Conservation (phyloP, 37 sponge, comb jelly and placozoan species). For the Lycopodina hypogea region DNA sequence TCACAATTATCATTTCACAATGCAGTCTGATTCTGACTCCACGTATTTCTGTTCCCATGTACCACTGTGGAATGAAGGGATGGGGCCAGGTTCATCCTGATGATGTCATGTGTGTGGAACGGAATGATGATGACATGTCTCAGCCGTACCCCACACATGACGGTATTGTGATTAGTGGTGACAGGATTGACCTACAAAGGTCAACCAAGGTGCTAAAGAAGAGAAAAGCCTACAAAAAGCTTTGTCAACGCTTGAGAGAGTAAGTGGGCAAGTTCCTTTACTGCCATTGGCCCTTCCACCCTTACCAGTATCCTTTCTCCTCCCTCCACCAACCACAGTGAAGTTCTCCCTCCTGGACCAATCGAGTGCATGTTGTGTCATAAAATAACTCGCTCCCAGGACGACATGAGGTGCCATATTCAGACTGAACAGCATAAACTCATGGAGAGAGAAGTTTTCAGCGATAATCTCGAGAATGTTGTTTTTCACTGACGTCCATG, state of each 20-base stretch:
- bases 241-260: constrained; percentile 46
- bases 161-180: constrained; percentile 54
- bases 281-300: not conserved
- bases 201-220: constrained; percentile 24
- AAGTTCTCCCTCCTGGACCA: constrained; percentile 18
- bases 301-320: not conserved
- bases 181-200: constrained; percentile 17
- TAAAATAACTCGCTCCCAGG: constrained; percentile 16
- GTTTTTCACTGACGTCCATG: too few relatives aligned
- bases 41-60: constrained; percentile 18
- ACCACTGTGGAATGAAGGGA: not conserved
- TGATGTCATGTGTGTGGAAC: constrained; percentile 28
- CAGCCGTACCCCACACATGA: constrained; percentile 56
- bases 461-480: constrained; percentile 20
- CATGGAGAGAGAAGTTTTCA: constrained; percentile 24
- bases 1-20: not conserved
- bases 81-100: constrained; percentile 65
- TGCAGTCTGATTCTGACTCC: constrained; percentile 36
- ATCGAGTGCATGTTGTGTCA: constrained; percentile 57
- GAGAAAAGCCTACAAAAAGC: constrained; percentile 38
- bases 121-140: constrained; percentile 1
- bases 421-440: constrained; percentile 15
- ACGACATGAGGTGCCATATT: constrained; percentile 45
- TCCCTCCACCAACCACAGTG: not conserved
- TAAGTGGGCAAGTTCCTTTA: constrained; percentile 15